phyloP scores from a whole-genome alignment of 2,113 vertebrate genomes.

The Burhinus oedicnemus region DNA sequence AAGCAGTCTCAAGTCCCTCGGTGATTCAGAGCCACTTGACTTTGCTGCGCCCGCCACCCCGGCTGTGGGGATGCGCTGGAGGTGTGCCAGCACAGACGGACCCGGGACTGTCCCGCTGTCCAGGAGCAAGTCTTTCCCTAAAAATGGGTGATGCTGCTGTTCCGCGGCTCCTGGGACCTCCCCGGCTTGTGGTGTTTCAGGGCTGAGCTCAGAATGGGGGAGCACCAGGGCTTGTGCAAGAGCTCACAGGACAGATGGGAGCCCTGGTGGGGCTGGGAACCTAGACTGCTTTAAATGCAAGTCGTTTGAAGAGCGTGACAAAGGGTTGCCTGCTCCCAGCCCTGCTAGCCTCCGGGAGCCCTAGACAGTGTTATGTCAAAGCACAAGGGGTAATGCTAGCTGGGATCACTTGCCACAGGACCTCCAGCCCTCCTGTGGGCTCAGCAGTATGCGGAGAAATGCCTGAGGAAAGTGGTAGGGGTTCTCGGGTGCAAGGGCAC shows the following conservation, averaged over 20 bases:
- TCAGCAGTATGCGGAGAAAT: not conserved
- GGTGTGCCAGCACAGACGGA: not conserved
- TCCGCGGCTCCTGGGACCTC: not conserved
- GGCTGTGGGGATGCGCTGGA: not conserved
- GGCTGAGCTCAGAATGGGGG: not conserved
- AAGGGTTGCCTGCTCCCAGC: not conserved
- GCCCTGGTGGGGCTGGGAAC: not conserved
- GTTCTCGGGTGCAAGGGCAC: not conserved
- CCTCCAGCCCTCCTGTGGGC: not conserved
- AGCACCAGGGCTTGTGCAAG: not conserved
- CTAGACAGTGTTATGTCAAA: not conserved
- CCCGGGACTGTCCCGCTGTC: not conserved
- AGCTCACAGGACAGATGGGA: not conserved
- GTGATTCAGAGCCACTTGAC: not conserved
- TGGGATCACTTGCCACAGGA: not conserved
- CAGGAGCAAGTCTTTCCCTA: not conserved
- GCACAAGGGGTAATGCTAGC: not conserved
- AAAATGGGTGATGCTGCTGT: not conserved
- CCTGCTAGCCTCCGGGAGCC: rapidly evolving
- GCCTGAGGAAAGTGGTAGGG: not conserved
- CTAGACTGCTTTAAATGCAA: too few relatives aligned
- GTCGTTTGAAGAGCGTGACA: rapidly evolving
- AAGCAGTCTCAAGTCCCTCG: not conserved
- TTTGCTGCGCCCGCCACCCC: not conserved
- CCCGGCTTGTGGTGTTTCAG: rapidly evolving